These are phyloP conservation scores for Thaumetopoea pityocampa DNA, from an alignment of 1,140 invertebrate genomes.

Conservation along the genomic window DNA sequence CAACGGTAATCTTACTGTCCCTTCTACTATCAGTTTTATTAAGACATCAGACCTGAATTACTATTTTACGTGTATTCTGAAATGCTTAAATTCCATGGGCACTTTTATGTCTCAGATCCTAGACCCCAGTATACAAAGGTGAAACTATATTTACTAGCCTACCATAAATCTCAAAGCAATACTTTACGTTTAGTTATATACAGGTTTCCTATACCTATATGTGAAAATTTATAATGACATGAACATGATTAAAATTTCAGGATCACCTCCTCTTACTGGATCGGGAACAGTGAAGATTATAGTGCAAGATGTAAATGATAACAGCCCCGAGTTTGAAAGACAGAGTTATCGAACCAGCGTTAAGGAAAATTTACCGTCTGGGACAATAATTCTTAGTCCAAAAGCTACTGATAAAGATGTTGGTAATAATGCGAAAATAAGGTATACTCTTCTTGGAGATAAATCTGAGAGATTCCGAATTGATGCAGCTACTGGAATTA, in stretches of 20 bases:
- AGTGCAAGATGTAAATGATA: conserved; percentile 96
- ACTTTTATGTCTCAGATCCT: too few species aligned
- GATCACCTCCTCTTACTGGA: conserved; percentile 91
- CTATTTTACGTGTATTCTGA: too few species aligned
- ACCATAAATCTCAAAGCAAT: too few species aligned
- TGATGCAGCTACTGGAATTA: conserved; percentile 84
- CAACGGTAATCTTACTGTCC: too few species aligned
- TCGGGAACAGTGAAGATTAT: conserved; percentile 91
- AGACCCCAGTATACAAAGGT: too few species aligned
- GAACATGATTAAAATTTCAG: conserved; percentile 72
- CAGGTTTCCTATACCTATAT: neutral
- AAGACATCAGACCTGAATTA: too few species aligned
- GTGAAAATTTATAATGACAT: neutral
- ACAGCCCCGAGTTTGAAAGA: conserved; percentile 89
- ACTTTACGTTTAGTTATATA: too few species aligned
- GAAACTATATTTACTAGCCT: too few species aligned
- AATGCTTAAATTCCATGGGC: too few species aligned
- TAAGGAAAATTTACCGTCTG: conserved; percentile 85
- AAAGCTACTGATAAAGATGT: conserved; percentile 87
- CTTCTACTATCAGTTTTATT: too few species aligned
- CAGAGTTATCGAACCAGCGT: conserved; percentile 86
- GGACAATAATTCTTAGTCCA: conserved; percentile 84
- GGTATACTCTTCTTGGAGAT: conserved; percentile 88
- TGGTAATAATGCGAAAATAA: conserved; percentile 89
- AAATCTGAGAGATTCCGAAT: conserved; percentile 86